These are phyloP conservation scores for Marronus borbonicus DNA, from an alignment of 2,888 invertebrate genomes.

Conservation along the genomic window DNA sequence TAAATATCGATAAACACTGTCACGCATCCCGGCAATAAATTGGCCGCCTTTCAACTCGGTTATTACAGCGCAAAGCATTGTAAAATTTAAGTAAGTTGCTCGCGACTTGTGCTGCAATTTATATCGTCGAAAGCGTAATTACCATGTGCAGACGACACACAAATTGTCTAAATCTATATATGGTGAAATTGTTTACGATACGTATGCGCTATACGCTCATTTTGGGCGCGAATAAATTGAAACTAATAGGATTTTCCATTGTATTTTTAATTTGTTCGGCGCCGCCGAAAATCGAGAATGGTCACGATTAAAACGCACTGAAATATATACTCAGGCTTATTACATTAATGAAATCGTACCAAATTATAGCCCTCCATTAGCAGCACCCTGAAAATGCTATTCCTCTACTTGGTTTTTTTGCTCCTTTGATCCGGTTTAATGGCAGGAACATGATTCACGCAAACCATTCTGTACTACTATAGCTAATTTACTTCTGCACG, in stretches of 20 bases:
- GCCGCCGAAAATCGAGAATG: too few relatives aligned
- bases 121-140: constrained; percentile 2
- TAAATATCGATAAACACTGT: constrained; percentile 9
- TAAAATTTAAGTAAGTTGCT: background rate
- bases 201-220: background rate
- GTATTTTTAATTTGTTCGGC: too few relatives aligned
- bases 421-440: background rate
- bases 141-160: background rate
- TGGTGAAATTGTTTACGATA: too few relatives aligned
- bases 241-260: constrained; percentile 4
- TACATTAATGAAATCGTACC: too few relatives aligned
- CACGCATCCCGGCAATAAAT: background rate
- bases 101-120: background rate
- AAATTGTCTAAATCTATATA: background rate
- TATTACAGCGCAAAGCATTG: too few relatives aligned
- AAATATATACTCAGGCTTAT: too few relatives aligned
- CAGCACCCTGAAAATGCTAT: background rate
- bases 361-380: background rate
- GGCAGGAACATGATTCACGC: constrained; percentile 16
- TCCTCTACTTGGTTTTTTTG: background rate
- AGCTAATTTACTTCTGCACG: constrained; percentile 17
- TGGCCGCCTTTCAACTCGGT: background rate
- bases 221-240: background rate
- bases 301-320: too few relatives aligned
- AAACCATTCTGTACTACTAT: background rate